phyloP scores from a whole-genome alignment of 2,113 vertebrate genomes.

The Saimiri boliviensis region DNA sequence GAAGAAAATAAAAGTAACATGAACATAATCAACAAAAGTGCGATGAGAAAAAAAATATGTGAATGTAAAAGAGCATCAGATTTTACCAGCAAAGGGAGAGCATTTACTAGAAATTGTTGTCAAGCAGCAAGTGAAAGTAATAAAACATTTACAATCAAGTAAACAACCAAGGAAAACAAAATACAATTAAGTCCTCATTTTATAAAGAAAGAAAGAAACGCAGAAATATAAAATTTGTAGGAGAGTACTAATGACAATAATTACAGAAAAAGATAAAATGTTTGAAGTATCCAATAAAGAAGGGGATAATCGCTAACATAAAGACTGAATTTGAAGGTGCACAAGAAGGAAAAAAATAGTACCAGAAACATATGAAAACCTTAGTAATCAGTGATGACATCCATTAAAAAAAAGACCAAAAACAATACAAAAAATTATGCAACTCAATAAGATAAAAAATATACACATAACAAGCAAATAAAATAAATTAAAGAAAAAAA shows the following conservation, averaged over 20 bases:
- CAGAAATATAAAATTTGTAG: neutral
- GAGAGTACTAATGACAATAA: neutral
- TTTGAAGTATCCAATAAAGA: neutral
- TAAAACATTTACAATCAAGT: neutral
- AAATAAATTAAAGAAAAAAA: neutral
- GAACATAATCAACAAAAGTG: neutral
- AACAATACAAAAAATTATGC: neutral
- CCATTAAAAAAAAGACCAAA: neutral
- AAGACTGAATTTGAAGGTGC: neutral
- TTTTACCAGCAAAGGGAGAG: neutral
- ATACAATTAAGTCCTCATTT: neutral
- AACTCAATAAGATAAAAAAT: neutral
- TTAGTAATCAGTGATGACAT: neutral
- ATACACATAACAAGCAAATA: neutral
- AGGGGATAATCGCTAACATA: neutral
- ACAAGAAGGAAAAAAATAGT: neutral
- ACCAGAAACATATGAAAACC: neutral
- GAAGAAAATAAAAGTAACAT: neutral
- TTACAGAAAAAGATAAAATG: neutral
- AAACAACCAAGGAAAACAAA: neutral
- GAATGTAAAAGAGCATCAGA: neutral
- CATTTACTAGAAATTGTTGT: neutral
- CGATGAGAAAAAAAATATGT: neutral
- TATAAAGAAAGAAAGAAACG: neutral
- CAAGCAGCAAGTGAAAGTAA: neutral